These are phyloP conservation scores for Pycnonotus jocosus DNA, from an alignment of 2,113 vertebrate genomes.

Conservation along the genomic window DNA sequence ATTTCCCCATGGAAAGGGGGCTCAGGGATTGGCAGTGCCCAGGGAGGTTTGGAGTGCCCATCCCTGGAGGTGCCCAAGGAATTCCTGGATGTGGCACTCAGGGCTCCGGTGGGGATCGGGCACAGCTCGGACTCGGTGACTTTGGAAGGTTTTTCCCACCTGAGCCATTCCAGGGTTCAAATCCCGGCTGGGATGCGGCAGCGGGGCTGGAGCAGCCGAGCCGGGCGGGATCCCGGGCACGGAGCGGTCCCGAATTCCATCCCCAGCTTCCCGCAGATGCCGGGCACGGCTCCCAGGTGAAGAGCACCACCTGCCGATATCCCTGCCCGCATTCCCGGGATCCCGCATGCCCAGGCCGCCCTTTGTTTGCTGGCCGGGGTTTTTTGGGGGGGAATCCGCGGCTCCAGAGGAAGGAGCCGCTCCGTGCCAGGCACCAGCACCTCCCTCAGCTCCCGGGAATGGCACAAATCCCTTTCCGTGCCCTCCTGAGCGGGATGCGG, in stretches of 20 bases:
- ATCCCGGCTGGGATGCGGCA: rapidly evolving
- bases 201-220: background rate
- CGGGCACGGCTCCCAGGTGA: background rate
- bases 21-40: background rate
- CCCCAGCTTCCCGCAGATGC: too few species aligned
- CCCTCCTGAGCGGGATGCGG: background rate
- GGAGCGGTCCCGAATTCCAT: background rate
- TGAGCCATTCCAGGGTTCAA: rapidly evolving
- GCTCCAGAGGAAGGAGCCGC: background rate
- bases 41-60: background rate
- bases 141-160: background rate
- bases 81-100: background rate
- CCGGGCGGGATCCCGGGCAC: background rate
- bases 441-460: background rate
- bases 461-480: background rate
- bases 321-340: background rate
- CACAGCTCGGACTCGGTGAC: background rate
- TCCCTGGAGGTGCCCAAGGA: background rate
- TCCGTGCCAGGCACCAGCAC: rapidly evolving
- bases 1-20: background rate
- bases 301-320: slow-evolving; percentile 28
- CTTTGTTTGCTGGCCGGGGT: background rate
- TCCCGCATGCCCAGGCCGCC: too few species aligned
- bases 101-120: background rate
- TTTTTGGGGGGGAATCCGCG: background rate